phyloP scores from a whole-genome alignment of 2,797 vertebrate genomes.

The Acanthornis magna region DNA sequence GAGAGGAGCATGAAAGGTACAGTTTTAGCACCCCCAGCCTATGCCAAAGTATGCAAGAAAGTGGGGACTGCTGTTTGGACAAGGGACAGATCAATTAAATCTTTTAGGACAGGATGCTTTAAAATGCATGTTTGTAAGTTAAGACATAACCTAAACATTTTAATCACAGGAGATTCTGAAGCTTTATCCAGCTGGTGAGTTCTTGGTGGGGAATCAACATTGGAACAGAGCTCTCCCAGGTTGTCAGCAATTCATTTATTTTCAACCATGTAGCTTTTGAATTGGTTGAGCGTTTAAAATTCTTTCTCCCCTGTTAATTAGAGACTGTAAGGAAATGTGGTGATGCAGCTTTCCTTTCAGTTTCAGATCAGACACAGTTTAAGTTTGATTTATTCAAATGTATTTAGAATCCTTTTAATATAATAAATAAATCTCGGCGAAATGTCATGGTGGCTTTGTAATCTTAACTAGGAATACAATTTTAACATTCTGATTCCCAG shows the following conservation, averaged over 20 bases:
- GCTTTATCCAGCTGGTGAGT: conserved; percentile 32
- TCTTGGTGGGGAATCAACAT: background rate
- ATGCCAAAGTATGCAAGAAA: conserved; percentile 37
- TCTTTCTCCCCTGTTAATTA: background rate
- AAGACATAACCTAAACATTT: conserved; percentile 57
- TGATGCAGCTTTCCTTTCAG: conserved; percentile 31
- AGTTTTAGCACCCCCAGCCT: conserved; percentile 18
- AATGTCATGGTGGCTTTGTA: background rate
- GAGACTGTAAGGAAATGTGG: background rate
- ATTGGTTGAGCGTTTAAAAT: conserved; percentile 1
- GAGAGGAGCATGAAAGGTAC: conserved; percentile 48
- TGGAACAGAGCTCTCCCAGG: background rate
- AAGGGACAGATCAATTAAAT: conserved; percentile 59
- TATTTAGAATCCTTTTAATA: background rate
- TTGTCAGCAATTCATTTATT: conserved; percentile 13
- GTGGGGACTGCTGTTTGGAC: conserved; percentile 21
- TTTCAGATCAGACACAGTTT: background rate
- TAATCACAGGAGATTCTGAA: conserved; percentile 6
- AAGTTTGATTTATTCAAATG: background rate
- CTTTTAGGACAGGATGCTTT: conserved; percentile 58
- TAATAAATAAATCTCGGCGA: background rate
- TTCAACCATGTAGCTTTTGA: conserved; percentile 17
- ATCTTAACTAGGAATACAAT: background rate
- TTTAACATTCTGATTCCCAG: background rate
- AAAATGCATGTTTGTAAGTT: conserved; percentile 57